Percentiles rank a stretch among this genome's conserved stretches.
Conservation (phyloP, 2,888 invertebrate species). For the Euzophera pinguis region DNA sequence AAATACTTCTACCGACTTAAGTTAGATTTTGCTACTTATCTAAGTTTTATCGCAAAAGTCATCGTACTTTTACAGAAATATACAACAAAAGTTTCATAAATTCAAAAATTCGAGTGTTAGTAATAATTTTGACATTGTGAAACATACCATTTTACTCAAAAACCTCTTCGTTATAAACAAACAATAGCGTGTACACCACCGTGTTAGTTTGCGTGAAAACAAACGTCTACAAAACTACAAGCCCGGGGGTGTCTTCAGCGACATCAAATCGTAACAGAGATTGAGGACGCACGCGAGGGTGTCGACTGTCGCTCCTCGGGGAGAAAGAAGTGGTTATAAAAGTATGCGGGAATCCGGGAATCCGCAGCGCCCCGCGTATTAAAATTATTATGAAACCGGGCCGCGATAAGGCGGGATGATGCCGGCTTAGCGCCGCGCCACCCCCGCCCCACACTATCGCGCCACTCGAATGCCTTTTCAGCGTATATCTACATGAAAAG, state of each 20-base stretch:
- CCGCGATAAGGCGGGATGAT: constrained; percentile 68
- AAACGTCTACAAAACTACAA: constrained; percentile 52
- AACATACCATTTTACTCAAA: neutral
- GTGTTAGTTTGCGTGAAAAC: constrained; percentile 19
- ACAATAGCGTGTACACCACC: neutral
- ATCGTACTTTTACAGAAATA: too few relatives aligned
- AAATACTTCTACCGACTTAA: too few relatives aligned
- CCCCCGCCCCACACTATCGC: constrained; percentile 53
- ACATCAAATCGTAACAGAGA: constrained; percentile 40
- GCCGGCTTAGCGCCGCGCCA: constrained; percentile 58
- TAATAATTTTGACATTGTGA: neutral
- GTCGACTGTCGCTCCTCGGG: constrained; percentile 49
- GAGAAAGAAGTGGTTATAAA: constrained; percentile 59
- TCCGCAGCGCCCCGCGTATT: constrained; percentile 52
- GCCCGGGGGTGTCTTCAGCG: constrained; percentile 59
- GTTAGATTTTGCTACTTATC: too few relatives aligned
- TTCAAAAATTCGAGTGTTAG: too few relatives aligned
- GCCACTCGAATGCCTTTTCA: constrained; percentile 63
- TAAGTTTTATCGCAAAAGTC: too few relatives aligned
- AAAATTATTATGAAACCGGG: constrained; percentile 77
- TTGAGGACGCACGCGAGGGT: constrained; percentile 61
- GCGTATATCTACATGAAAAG: constrained; percentile 61
- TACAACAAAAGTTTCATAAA: too few relatives aligned
- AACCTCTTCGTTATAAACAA: neutral
- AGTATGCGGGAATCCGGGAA: constrained; percentile 52